phyloP scores from a whole-genome alignment of 2,113 vertebrate species.

The Oceanites oceanicus region DNA sequence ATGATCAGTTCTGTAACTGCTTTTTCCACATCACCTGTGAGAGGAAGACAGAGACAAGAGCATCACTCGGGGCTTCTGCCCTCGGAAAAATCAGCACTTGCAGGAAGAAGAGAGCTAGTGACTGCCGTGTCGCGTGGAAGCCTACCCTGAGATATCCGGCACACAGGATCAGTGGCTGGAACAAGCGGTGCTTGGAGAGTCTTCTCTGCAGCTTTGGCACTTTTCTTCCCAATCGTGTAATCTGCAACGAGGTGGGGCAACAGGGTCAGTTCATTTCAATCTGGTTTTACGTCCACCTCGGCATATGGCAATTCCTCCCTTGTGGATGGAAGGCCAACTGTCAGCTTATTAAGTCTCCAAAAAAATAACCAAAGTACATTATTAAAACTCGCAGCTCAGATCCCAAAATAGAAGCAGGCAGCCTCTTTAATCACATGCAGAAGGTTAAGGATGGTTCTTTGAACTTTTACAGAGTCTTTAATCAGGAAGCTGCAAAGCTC shows the following conservation, averaged over 20 bases:
- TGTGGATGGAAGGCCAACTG: background rate
- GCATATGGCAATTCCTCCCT: background rate
- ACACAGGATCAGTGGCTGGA: constrained; percentile 24
- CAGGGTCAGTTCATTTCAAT: background rate
- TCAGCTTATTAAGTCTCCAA: background rate
- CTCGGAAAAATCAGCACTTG: background rate
- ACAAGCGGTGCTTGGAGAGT: background rate
- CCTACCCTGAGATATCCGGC: constrained; percentile 77
- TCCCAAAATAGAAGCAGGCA: background rate
- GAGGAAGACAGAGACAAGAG: background rate
- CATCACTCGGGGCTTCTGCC: background rate
- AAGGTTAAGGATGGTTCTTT: background rate
- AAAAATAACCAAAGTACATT: background rate
- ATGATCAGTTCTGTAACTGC: constrained; percentile 83
- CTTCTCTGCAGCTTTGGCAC: constrained; percentile 76
- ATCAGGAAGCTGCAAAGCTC: constrained; percentile 21
- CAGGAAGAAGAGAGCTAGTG: background rate
- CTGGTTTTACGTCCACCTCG: background rate
- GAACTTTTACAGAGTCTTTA: constrained; percentile 25
- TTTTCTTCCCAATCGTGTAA: constrained; percentile 83
- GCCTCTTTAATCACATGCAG: background rate
- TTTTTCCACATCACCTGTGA: constrained; percentile 82
- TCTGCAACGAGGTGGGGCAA: constrained; percentile 66
- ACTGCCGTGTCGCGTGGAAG: background rate
- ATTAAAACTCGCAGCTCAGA: constrained; percentile 2